These are phyloP conservation scores for Drosophila watanabei DNA, from an alignment of 1,140 invertebrate genomes.

Conservation along the genomic window DNA sequence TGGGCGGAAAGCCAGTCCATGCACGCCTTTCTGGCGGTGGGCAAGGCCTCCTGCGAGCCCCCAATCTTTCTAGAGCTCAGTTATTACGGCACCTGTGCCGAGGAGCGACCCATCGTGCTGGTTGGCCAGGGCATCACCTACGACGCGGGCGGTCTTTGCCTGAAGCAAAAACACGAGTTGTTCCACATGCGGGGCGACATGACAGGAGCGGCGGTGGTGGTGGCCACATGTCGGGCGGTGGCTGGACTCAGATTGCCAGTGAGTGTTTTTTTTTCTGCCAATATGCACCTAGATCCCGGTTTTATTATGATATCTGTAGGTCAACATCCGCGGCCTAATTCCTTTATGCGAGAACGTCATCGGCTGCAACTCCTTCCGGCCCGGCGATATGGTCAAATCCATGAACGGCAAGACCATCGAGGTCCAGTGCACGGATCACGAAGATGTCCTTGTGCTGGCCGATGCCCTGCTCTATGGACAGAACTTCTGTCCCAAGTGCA, in stretches of 20 bases:
- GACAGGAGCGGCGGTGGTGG: conserved; percentile 95
- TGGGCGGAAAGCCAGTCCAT: conserved; percentile 92
- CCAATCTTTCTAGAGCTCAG: conserved; percentile 92
- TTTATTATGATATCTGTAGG: conserved; percentile 91
- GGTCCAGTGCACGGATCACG: conserved; percentile 96
- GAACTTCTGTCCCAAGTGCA: conserved; percentile 88
- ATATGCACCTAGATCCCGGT: not conserved
- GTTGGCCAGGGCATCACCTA: conserved; percentile 96
- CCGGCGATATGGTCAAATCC: conserved; percentile 94
- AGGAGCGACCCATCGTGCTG: conserved; percentile 87
- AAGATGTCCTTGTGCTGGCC: conserved; percentile 94
- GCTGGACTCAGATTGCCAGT: conserved; percentile 90
- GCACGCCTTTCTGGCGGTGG: conserved; percentile 92
- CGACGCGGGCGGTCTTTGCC: conserved; percentile 93
- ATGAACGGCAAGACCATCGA: conserved; percentile 96
- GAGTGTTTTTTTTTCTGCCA: not conserved
- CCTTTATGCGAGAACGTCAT: conserved; percentile 96
- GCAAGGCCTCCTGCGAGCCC: conserved; percentile 91
- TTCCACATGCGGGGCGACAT: conserved; percentile 96
- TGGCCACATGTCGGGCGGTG: conserved; percentile 90
- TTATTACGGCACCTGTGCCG: conserved; percentile 86
- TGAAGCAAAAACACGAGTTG: conserved; percentile 64
- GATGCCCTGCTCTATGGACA: conserved; percentile 94
- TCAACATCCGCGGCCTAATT: conserved; percentile 92
- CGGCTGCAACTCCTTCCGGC: conserved; percentile 93